Conservation (phyloP, 2,888 invertebrate species). For the Horisme vitalbata region DNA sequence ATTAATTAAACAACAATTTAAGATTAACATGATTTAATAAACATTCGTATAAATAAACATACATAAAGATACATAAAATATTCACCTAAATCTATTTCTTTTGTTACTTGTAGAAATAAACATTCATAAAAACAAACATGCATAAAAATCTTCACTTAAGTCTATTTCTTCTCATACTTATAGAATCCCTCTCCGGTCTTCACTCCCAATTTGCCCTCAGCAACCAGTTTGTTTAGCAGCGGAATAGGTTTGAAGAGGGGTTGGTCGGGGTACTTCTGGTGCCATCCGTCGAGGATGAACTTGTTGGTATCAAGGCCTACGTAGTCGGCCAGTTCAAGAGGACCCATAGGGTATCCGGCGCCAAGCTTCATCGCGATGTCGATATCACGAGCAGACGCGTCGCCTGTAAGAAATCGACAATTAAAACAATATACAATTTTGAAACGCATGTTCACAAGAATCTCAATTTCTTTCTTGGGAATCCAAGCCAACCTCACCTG, state of each 20-base stretch:
- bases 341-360: constrained; percentile 94
- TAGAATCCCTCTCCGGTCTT: constrained; percentile 95
- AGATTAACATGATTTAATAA: no score
- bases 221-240: constrained; percentile 85
- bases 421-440: no score
- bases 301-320: constrained; percentile 92
- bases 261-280: constrained; percentile 74
- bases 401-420: constrained; percentile 79
- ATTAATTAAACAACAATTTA: no score
- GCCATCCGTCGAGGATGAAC: constrained; percentile 91
- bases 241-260: constrained; percentile 47
- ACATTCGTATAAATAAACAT: background rate
- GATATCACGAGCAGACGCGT: constrained; percentile 88
- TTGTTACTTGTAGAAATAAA: constrained; percentile 88
- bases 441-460: no score
- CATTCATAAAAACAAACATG: background rate
- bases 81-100: constrained; percentile 54
- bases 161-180: constrained; percentile 82
- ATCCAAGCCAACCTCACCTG: no score
- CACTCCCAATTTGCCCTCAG: constrained; percentile 90
- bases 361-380: constrained; percentile 95
- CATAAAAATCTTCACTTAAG: constrained; percentile 16
- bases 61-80: constrained; percentile 9
- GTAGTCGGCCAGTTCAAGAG: constrained; percentile 92
- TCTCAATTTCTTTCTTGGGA: no score